Evolutionary conservation across 2,888 invertebrate species (phyloP), one percentile per base, ranked within the genome.

Genomic region (Mamestra brassicae): DNA sequence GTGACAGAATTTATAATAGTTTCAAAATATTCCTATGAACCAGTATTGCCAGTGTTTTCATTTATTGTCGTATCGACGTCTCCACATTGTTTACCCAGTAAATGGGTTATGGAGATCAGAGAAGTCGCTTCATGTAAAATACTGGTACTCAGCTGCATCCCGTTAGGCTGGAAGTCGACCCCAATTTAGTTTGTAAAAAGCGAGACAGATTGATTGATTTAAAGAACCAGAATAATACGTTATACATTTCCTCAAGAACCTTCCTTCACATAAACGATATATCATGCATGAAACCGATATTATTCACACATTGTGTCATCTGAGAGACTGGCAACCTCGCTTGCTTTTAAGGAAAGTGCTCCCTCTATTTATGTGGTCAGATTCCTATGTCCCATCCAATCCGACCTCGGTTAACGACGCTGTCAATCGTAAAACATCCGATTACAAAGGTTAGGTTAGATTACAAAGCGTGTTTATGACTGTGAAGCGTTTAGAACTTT

Each of bases 391-490:
- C 52, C 17, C 52, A 17, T 61, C 38, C 75, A 26, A 26, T 62
- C 38, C 45, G 76, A 45, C 71, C 78, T 77, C 71, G 66, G 55
- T 52, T 70, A 73, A 72, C 81, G 69, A 72, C 65, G 36, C n/a
- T 62, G 50, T 45, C 55, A 69, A 82, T 74, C 76, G 76, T 79
- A 84, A 85, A 84, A 81, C 61, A 66, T 58, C 47, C 62, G 71
- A 62, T 79, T 54, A 76, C 83, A 85, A 76, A 72, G 64, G 61
- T 65, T 62, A 69, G 62, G 65, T 66, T 63, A 81, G 71, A 81
- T 81, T 83, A 68, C 85, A 79, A 70, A 70, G 76, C 83, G 76
- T 75, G 63, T 83, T 84, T 85, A 79, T 85, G 71, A 65, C 72
- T 17, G 8, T 50, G 47, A 38, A 84, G 54, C 62, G 55, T 52